A percentile compares a stretch with the other conserved stretches of the same genome.
phyloP scores from a whole-genome alignment of 2,888 invertebrate genomes.

The Chrysotoxum bicinctum region DNA sequence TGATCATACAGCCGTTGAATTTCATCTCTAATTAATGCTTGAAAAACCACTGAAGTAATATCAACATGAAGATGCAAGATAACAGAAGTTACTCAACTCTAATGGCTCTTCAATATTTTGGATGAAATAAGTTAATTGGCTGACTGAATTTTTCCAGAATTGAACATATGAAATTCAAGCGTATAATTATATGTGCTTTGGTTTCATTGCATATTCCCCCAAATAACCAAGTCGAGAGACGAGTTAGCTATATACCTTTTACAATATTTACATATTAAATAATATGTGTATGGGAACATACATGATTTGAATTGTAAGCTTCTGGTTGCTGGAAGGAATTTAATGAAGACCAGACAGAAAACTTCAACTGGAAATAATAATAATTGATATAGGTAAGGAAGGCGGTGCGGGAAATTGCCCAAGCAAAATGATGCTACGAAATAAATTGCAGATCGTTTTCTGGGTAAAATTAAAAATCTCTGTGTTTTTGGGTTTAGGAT shows the following conservation, averaged over 20 bases:
- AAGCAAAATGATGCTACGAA: neutral
- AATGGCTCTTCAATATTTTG: neutral
- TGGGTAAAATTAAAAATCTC: neutral
- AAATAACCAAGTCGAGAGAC: neutral
- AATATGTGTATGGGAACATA: too few species aligned
- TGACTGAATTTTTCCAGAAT: conserved; percentile 2
- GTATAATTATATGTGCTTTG: neutral
- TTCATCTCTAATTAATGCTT: conserved; percentile 28
- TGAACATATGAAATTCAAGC: neutral
- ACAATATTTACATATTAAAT: neutral
- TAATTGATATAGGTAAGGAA: neutral
- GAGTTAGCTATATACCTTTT: too few species aligned
- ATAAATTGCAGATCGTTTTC: neutral
- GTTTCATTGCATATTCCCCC: neutral
- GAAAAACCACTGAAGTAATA: conserved; percentile 31
- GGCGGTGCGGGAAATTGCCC: neutral
- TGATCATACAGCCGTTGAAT: conserved; percentile 2
- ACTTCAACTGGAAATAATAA: conserved; percentile 14
- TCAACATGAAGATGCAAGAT: conserved; percentile 22
- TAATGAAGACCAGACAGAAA: conserved; percentile 13
- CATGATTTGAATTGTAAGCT: neutral
- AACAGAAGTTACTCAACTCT: conserved; percentile 2
- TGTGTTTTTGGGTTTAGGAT: neutral
- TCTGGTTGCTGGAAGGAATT: neutral
- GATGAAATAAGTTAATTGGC: conserved; percentile 4